Evolutionary conservation across 2,797 vertebrate genomes (phyloP), one percentile per base, ranked within the genome.

Genomic region (Hephaestus fuliginosus): DNA sequence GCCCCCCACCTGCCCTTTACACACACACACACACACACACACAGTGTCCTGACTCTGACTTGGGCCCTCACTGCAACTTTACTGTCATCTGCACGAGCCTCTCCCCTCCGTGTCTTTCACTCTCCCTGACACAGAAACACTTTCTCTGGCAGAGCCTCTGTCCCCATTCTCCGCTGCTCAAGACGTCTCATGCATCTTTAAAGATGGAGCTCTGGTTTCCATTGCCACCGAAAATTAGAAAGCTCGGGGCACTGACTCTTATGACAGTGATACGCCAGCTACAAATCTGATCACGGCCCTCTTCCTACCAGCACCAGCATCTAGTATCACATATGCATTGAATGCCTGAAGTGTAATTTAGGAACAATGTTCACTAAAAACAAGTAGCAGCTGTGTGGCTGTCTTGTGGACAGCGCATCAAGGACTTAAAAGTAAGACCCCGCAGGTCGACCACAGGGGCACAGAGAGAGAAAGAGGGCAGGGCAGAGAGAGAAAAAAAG

Each of bases 151-250:
- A 44, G 48, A 62, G 83, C 56, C 56, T 87, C 81, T 67, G 49
- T 80, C 62, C 55, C 82, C 70, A 44, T 70, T 70, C 67, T 76
- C 80, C 78, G 63, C 76, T 86, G 80, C 89, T 91, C 70, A 89
- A 91, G 87, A 86, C 33, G 85, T 83, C 90, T 95, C 93, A 95
- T 96, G 86, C 92, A 96, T 95, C 90, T 94, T 96, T 96, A 93
- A 96, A 89, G 86, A 92, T 20, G 56, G 74, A 70, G 90, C 88
- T 96, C 94, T 78, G 86, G 94, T 96, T 95, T 92, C 96, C 74
- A 28, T 71, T 85, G 74, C 76, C 56, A 20, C 67, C 9, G 76
- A 87, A 92, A 82, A 91, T 89, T 79, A 87, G 81, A 81, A 85
- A 63, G 67, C 86, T 71, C 2, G 33, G 28, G 43, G 41, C 51